Percentiles rank a stretch among this genome's conserved stretches.
These are phyloP conservation scores for Orientallactaga sibirica DNA, from an alignment of 2,797 vertebrate species.

Conservation along the genomic window DNA sequence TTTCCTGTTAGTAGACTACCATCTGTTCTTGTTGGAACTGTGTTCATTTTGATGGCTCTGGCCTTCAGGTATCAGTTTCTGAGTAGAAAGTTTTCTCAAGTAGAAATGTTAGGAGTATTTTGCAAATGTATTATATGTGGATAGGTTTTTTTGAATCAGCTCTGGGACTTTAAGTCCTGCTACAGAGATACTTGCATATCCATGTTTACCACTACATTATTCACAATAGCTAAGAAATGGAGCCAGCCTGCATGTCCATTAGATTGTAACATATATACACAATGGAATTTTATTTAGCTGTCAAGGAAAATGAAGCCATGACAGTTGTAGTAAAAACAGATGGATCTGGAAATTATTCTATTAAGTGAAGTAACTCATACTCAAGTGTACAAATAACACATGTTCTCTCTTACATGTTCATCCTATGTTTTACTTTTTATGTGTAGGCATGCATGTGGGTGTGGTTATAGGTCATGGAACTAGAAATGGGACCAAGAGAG, in stretches of 20 bases:
- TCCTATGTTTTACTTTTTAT: background rate
- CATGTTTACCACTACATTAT: too few species aligned
- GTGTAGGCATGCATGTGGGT: background rate
- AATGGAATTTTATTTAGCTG: too few species aligned
- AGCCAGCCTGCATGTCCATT: background rate
- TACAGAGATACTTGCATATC: too few species aligned
- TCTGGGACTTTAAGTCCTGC: background rate
- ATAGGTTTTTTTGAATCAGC: background rate
- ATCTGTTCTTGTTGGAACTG: too few species aligned
- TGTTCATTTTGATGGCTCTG: too few species aligned
- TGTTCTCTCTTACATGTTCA: background rate
- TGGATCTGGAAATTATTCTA: background rate
- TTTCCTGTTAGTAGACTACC: background rate
- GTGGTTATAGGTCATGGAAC: background rate
- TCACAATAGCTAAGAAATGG: too few species aligned
- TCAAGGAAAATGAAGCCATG: too few species aligned
- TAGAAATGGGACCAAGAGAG: too few species aligned
- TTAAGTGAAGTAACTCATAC: too few species aligned
- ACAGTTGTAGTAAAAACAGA: background rate
- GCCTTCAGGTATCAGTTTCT: background rate
- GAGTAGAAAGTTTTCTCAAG: background rate
- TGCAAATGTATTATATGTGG: background rate
- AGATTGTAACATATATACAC: background rate
- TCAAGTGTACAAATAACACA: too few species aligned
- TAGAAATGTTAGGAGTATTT: slow-evolving; percentile 21